Percentiles rank a stretch among this genome's conserved stretches.
Evolutionary conservation across 2,888 invertebrate species (phyloP).

Genomic region (Tetranychus truncatus): DNA sequence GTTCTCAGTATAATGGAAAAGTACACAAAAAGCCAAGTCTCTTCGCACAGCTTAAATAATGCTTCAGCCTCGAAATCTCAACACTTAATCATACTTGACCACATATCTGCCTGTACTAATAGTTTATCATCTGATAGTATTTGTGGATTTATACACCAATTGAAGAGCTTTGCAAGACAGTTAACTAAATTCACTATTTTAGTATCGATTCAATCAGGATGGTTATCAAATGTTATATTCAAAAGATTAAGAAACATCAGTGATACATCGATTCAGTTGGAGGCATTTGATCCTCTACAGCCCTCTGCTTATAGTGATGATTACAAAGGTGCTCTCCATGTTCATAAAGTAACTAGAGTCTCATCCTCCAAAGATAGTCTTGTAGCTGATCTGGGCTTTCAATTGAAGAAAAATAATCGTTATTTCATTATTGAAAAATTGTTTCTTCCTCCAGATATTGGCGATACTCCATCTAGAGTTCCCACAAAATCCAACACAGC

Average conservation of each 20-base stretch:
- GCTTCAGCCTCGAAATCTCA: background rate
- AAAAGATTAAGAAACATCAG: background rate
- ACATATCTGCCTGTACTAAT: background rate
- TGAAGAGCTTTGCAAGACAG: background rate
- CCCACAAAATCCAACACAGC: slow-evolving; percentile 22
- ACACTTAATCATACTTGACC: background rate
- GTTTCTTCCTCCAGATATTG: slow-evolving; percentile 20
- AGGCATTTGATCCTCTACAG: background rate
- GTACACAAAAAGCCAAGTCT: too few species aligned
- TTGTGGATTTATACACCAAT: background rate
- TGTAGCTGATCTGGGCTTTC: slow-evolving; percentile 13
- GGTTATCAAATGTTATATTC: background rate
- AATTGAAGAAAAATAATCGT: slow-evolving; percentile 17
- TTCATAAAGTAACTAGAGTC: slow-evolving; percentile 11
- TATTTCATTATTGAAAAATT: slow-evolving; percentile 19
- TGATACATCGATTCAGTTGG: background rate
- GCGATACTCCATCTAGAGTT: slow-evolving; percentile 37
- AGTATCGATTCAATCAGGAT: background rate
- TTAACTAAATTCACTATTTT: background rate
- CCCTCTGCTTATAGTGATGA: background rate
- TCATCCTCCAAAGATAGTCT: slow-evolving; percentile 18
- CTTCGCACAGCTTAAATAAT: too few species aligned
- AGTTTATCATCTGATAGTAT: background rate
- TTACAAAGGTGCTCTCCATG: background rate
- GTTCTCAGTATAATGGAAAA: background rate